phyloP scores from a whole-genome alignment of 1,140 invertebrate species.

The Platorchestia sp. region DNA sequence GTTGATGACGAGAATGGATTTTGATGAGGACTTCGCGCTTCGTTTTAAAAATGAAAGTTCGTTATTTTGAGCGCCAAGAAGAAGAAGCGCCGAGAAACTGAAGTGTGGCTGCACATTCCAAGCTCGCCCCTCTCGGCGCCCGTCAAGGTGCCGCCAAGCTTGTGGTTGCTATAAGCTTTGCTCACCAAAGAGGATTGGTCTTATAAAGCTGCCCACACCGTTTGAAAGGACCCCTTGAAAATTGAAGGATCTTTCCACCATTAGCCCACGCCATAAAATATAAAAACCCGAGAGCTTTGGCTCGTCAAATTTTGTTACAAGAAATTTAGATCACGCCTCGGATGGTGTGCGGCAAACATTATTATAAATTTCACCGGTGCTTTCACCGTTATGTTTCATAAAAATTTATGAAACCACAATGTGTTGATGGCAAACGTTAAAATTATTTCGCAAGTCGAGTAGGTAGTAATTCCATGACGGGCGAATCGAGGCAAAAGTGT shows the following conservation, averaged over 20 bases:
- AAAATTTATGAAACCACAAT: conserved; percentile 19
- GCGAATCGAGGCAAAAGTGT: neutral
- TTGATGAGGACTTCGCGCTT: neutral
- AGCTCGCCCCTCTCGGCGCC: neutral
- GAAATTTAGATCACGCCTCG: conserved; percentile 14
- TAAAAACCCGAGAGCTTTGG: conserved; percentile 23
- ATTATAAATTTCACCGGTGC: neutral
- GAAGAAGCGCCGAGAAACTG: neutral
- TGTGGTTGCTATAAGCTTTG: conserved; percentile 49
- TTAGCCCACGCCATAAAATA: conserved; percentile 52
- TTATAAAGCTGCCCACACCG: conserved; percentile 48
- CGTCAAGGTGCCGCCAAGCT: conserved; percentile 22
- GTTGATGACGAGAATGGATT: neutral
- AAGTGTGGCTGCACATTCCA: neutral
- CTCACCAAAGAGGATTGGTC: conserved; percentile 49
- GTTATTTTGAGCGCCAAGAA: conserved; percentile 7
- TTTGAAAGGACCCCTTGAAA: conserved; percentile 53
- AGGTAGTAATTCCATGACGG: neutral
- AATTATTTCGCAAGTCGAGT: neutral
- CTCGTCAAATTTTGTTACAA: conserved; percentile 53
- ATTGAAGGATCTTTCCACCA: conserved; percentile 53
- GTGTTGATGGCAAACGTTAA: neutral
- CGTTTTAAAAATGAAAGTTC: neutral
- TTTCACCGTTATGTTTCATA: conserved; percentile 1
- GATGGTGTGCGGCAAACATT: conserved; percentile 29